Base-by-base conservation (phyloP, 2,113 vertebrate species). In the Lamprotornis superbus region DNA sequence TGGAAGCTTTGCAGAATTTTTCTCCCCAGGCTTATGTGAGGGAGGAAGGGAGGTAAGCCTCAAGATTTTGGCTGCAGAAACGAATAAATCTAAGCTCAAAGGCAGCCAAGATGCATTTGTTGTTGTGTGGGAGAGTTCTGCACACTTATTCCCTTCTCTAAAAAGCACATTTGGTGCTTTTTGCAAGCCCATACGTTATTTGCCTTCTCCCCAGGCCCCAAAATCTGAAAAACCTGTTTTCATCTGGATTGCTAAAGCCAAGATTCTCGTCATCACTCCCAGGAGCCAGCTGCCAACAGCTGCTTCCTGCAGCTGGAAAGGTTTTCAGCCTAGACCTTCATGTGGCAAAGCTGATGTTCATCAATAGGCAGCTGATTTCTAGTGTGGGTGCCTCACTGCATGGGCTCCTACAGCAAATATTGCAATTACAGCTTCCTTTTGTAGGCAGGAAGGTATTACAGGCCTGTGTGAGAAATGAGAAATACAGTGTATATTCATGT, bases 1-100 rank as follows among this genome's bases (percentile, higher is more conserved):
- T 53, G 35, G 59, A 77, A 77, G 21, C 22, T 55, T n/a, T 44
- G 44, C 35, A 14, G 4, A 20, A 33, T 63, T 88, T 87, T 61
- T 47, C n/a, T 73, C 53, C 19, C 3, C 21, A n/a, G 30, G 3
- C 1, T 24, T 24, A 6, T 5, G 27, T 5, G 37, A 87, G n/a
- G 23, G 35, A 49, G 30, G 2, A 74, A 5, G 10, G 7, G n/a
- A 44, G 13, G 14, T 21, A 37, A 68, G 50, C 73, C 2, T 46
- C 33, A 59, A 12, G 30, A 74, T 90, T 97, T 89, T 50, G 88
- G 82, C 92, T 94, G 87, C 88, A 67, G 74, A 95, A 97, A 69
- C 55, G 77, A 89, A 11, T 91, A 96, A 96, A 87, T 92, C 60
- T 27, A 75, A 96, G 87, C 93, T 73, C 80, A 80, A 91, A 91